These are phyloP conservation scores for Bradypodion pumilum DNA, from an alignment of 2,797 vertebrate species.

Conservation along the genomic window DNA sequence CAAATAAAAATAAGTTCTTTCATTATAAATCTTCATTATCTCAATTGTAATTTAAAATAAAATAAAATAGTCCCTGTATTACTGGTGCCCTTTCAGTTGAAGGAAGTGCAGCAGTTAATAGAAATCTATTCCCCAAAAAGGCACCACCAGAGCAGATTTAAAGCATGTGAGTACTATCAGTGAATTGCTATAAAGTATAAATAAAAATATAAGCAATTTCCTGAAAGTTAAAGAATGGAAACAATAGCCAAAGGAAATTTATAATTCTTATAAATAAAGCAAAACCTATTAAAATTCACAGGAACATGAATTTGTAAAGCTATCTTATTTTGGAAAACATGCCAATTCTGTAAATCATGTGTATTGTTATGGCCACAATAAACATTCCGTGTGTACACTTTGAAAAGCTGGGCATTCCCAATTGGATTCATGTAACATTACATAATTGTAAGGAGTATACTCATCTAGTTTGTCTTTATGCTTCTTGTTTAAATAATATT, in stretches of 20 bases:
- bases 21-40: neutral
- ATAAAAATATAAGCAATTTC: neutral
- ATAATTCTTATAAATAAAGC: neutral
- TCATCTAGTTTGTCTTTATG: neutral
- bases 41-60: neutral
- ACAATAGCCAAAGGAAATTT: neutral
- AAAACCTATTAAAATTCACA: neutral
- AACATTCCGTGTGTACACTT: neutral
- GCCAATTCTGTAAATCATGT: neutral
- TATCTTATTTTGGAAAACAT: neutral
- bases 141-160: neutral
- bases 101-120: neutral
- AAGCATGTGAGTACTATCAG: neutral
- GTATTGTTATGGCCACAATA: neutral
- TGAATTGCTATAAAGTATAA: neutral
- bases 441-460: no score
- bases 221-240: neutral
- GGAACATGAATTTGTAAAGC: neutral
- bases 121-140: no score
- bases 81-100: neutral
- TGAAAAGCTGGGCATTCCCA: neutral
- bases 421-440: neutral
- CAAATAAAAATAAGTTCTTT: neutral
- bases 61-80: neutral
- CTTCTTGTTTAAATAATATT: neutral